phyloP scores from a whole-genome alignment of 2,888 invertebrate genomes.

The Amphiduros pacificus region DNA sequence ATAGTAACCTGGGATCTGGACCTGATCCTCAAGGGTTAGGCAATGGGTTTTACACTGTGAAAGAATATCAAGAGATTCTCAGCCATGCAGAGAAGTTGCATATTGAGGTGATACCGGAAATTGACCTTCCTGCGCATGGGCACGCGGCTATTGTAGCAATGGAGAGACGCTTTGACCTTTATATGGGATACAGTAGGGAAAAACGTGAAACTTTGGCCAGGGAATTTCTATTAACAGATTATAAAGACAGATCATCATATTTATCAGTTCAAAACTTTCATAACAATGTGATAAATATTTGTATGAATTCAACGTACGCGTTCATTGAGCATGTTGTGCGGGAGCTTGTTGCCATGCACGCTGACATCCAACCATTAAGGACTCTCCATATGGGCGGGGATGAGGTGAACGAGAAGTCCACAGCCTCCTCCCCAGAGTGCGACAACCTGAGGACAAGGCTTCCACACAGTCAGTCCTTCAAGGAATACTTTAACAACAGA shows the following conservation, averaged over 20 bases:
- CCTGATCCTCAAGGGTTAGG: constrained; percentile 27
- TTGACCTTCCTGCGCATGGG: constrained; percentile 53
- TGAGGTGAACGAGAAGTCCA: constrained; percentile 46
- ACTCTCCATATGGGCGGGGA: constrained; percentile 54
- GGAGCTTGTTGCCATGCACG: constrained; percentile 31
- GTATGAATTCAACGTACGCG: constrained; percentile 45
- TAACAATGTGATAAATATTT: constrained; percentile 54
- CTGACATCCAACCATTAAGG: constrained; percentile 39
- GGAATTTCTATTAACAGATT: constrained; percentile 9
- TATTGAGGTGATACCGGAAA: constrained; percentile 51
- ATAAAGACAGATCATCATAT: constrained; percentile 16
- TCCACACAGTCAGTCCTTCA: too few relatives aligned
- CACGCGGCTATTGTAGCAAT: constrained; percentile 49
- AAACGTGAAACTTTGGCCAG: too few relatives aligned
- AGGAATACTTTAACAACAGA: constrained; percentile 1
- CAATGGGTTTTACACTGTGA: constrained; percentile 34
- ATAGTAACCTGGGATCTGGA: constrained; percentile 38
- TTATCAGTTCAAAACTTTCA: constrained; percentile 48
- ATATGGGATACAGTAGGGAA: neutral
- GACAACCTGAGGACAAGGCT: neutral
- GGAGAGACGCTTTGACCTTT: constrained; percentile 40
- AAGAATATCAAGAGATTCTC: constrained; percentile 45
- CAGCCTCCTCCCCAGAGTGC: constrained; percentile 46
- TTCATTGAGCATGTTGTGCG: constrained; percentile 45
- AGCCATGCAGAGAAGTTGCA: constrained; percentile 40